These are phyloP conservation scores for Gorilla gorilla DNA, from an alignment of 2,113 vertebrate species.

Conservation along the genomic window DNA sequence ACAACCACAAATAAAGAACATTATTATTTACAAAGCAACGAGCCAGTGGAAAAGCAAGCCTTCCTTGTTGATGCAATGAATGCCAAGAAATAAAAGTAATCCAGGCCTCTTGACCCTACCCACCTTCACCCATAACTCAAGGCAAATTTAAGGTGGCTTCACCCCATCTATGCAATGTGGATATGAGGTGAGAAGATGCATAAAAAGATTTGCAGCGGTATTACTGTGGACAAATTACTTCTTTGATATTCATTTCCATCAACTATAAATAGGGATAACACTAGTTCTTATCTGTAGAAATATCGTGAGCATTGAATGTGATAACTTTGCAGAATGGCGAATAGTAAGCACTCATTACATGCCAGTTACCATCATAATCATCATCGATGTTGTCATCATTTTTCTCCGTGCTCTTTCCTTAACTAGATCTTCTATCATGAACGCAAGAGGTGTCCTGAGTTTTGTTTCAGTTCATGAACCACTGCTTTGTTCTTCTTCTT, in stretches of 20 bases:
- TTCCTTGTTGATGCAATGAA: background rate
- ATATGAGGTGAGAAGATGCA: background rate
- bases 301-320: background rate
- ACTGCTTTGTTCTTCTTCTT: background rate
- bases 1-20: constrained; percentile 50
- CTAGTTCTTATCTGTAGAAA: background rate
- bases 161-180: background rate
- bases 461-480: background rate
- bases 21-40: constrained; percentile 44
- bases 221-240: background rate
- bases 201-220: background rate
- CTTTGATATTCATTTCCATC: background rate
- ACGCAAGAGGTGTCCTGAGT: background rate
- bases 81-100: background rate
- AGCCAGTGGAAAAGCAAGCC: background rate
- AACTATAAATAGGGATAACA: background rate
- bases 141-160: background rate
- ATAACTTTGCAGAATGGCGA: background rate
- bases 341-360: background rate
- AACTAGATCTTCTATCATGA: background rate
- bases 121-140: background rate
- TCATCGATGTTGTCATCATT: background rate
- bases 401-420: background rate
- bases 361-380: background rate
- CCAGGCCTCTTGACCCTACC: background rate